Conservation (phyloP, 2,113 vertebrate genomes). For the Oostethus manadensis region DNA sequence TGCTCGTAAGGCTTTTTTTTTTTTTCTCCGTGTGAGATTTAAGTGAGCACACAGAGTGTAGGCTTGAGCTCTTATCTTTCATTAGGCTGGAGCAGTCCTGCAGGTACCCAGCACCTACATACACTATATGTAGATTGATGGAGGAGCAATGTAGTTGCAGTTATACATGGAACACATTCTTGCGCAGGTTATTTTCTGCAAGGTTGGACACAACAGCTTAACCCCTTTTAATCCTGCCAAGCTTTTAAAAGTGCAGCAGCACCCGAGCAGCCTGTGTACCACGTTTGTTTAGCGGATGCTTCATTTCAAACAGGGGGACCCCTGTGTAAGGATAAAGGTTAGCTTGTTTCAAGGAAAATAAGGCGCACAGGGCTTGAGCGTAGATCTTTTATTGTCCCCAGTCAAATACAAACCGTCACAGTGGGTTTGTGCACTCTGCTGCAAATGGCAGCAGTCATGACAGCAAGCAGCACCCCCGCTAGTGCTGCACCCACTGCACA, state of each 20-base stretch:
- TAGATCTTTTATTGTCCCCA: slow-evolving; percentile 38
- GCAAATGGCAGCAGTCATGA: slow-evolving; percentile 17
- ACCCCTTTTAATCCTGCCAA: slow-evolving; percentile 17
- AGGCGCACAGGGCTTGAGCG: background rate
- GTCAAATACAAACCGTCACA: slow-evolving; percentile 30
- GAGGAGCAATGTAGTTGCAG: slow-evolving; percentile 18
- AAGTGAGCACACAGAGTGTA: background rate
- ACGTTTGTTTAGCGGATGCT: background rate
- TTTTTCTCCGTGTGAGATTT: slow-evolving; percentile 6
- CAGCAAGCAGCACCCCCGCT: slow-evolving; percentile 14
- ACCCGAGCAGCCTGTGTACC: background rate
- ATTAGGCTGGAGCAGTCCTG: background rate
- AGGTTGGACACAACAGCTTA: slow-evolving; percentile 15
- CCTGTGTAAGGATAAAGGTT: background rate
- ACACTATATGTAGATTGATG: slow-evolving; percentile 11
- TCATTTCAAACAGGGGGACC: background rate
- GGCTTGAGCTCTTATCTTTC: slow-evolving; percentile 2
- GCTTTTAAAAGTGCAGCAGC: background rate
- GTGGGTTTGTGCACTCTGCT: slow-evolving; percentile 9
- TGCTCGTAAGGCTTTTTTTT: background rate
- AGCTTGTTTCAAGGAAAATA: background rate
- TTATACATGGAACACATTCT: slow-evolving; percentile 17
- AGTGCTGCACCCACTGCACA: slow-evolving; percentile 20
- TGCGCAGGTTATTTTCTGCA: slow-evolving; percentile 8
- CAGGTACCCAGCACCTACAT: background rate